Evolutionary conservation across 2,113 vertebrate species (phyloP).

Genomic region (Xyrauchen texanus): DNA sequence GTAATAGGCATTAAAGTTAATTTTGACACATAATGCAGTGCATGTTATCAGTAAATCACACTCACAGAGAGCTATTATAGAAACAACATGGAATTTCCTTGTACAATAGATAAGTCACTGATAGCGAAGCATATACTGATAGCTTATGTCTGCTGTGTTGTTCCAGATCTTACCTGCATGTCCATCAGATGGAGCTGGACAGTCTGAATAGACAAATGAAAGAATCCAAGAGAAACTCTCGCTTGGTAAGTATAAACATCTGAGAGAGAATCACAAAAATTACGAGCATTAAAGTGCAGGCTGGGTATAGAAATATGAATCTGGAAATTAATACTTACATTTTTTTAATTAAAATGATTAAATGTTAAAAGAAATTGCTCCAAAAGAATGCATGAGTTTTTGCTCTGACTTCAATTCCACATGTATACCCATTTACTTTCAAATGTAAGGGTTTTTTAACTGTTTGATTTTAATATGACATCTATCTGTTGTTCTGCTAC

Average conservation of each 20-base stretch:
- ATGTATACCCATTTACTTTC: too few relatives aligned
- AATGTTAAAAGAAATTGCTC: too few relatives aligned
- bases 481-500: conserved; percentile 42
- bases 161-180: conserved; percentile 87
- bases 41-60: neutral
- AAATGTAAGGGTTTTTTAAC: too few relatives aligned
- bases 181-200: conserved; percentile 91
- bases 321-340: too few relatives aligned
- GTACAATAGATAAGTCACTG: neutral
- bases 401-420: too few relatives aligned
- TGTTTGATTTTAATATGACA: neutral
- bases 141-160: neutral
- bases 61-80: neutral
- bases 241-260: conserved; percentile 81
- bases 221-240: conserved; percentile 94
- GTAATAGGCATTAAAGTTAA: neutral
- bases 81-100: too few relatives aligned
- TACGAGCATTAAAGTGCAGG: neutral
- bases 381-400: too few relatives aligned
- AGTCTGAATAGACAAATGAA: conserved; percentile 88
- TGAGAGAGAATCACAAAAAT: neutral
- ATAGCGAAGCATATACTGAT: neutral
- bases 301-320: too few relatives aligned
- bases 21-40: neutral
- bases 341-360: too few relatives aligned